phyloP scores from a whole-genome alignment of 1,140 invertebrate genomes.

The Nasonia giraulti region DNA sequence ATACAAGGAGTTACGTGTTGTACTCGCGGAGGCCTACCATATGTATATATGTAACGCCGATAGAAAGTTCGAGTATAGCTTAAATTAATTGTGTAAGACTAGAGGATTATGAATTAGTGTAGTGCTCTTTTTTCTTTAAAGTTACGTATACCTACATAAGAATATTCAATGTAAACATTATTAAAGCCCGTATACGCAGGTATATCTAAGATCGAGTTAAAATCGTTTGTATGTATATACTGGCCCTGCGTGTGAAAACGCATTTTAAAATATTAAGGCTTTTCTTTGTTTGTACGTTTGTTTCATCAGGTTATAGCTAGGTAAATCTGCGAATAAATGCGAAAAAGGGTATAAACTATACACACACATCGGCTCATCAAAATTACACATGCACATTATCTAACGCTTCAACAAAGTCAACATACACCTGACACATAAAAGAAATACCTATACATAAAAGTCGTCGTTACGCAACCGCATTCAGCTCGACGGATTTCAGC shows the following conservation, averaged over 20 bases:
- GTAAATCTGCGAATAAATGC: constrained; percentile 25
- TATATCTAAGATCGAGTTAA: neutral
- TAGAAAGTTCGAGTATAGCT: too few relatives aligned
- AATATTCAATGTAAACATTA: too few relatives aligned
- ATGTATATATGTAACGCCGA: too few relatives aligned
- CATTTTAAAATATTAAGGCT: constrained; percentile 12
- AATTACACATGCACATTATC: too few relatives aligned
- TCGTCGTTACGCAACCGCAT: neutral
- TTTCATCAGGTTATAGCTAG: constrained; percentile 13
- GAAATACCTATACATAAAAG: constrained; percentile 20
- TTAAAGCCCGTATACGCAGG: too few relatives aligned
- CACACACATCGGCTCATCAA: too few relatives aligned
- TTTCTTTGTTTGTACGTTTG: constrained; percentile 16
- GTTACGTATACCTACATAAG: neutral
- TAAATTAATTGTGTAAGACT: too few relatives aligned
- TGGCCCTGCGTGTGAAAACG: constrained; percentile 8
- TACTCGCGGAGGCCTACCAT: neutral
- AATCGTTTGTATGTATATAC: neutral
- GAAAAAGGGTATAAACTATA: too few relatives aligned
- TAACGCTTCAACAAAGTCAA: neutral
- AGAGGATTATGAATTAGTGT: too few relatives aligned
- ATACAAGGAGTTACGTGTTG: neutral
- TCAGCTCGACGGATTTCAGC: neutral
- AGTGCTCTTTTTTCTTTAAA: too few relatives aligned
- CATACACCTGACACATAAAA: neutral